Base-by-base conservation (phyloP, 2,797 vertebrate genomes). In the Molossus molossus region DNA sequence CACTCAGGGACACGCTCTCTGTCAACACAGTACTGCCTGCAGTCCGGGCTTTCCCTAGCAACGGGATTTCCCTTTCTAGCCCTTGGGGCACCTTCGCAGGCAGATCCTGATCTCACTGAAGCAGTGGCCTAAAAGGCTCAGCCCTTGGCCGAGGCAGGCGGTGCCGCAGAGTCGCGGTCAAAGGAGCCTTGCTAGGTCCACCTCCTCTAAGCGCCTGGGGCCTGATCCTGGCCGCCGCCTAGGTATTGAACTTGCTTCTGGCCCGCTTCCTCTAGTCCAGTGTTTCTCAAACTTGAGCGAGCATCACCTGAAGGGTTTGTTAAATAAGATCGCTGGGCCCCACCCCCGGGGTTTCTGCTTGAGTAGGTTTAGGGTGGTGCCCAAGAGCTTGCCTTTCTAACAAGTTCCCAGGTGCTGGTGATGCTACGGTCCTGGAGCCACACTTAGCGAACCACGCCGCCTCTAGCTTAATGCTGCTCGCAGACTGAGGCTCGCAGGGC, bases 31-130 rank as follows among this genome's bases (percentile, higher is more conserved):
- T 15, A 5, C 13, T 53, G 69, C 53, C 13, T 12, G 13, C 6
- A 20, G 65, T 25, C 64, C 15, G 25, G 73, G 64, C 58, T 76
- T 85, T 55, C 60, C 45, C 21, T 57, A 13, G 58, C 20, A 6
- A 48, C 15, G 29, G n/a, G 65, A 70, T 84, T 86, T 90, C 77
- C 91, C 88, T 92, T 90, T 85, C 64, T 27, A 88, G 87, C 62
- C 33, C 73, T 58, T 3, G 14, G 77, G 75, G 81, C 67, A 69
- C 70, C 79, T 5, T 50, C 10, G 17, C 62, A 60, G 73, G 57
- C 55, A 3, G 65, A 40, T 67, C 69, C 90, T 90, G 80, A 87
- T 69, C 75, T 76, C 37, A 18, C 9, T 1, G 3, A 48, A 81
- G 27, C n/a, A 27, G 37, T n/a, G 15, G 87, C 70, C 82, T 58